Evolutionary conservation across 2,888 invertebrate species (phyloP).

Genomic region (Caenorhabditis afra): DNA sequence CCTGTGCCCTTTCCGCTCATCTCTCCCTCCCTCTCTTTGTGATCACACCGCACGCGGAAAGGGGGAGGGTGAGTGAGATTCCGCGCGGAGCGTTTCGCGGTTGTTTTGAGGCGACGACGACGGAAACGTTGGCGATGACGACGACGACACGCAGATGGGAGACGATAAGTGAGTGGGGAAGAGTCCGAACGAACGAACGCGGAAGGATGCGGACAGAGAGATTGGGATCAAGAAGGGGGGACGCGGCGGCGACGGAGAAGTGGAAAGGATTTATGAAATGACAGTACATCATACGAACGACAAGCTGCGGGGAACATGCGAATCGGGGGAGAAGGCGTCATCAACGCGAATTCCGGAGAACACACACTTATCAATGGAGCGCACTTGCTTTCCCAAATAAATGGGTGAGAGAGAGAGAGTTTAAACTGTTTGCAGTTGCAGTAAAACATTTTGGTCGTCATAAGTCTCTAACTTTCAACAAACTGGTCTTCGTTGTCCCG

Average conservation of each 20-base stretch:
- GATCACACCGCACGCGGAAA: too few relatives aligned
- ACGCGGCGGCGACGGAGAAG: slow-evolving; percentile 13
- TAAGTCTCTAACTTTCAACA: too few relatives aligned
- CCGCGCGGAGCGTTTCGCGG: slow-evolving; percentile 43
- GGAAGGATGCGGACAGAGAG: too few relatives aligned
- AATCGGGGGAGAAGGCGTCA: slow-evolving; percentile 1
- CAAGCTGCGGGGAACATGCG: slow-evolving; percentile 48
- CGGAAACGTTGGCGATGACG: too few relatives aligned
- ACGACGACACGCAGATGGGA: slow-evolving; percentile 37
- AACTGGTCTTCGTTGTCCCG: too few relatives aligned
- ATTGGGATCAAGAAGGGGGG: slow-evolving; percentile 18
- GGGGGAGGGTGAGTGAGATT: too few relatives aligned
- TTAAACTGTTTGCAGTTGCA: too few relatives aligned
- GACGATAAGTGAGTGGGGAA: slow-evolving; percentile 29
- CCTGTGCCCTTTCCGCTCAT: not conserved
- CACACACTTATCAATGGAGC: too few relatives aligned
- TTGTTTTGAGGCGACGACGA: slow-evolving; percentile 55
- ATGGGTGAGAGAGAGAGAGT: too few relatives aligned
- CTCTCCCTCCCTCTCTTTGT: too few relatives aligned
- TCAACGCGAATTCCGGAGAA: slow-evolving; percentile 2
- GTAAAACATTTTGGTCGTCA: too few relatives aligned
- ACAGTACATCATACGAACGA: slow-evolving; percentile 50
- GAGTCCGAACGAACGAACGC: slow-evolving; percentile 31
- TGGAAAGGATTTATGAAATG: slow-evolving; percentile 22
- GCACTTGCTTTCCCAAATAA: too few relatives aligned